These are phyloP conservation scores for Oligia latruncula DNA, from an alignment of 2,888 invertebrate species.

Conservation along the genomic window DNA sequence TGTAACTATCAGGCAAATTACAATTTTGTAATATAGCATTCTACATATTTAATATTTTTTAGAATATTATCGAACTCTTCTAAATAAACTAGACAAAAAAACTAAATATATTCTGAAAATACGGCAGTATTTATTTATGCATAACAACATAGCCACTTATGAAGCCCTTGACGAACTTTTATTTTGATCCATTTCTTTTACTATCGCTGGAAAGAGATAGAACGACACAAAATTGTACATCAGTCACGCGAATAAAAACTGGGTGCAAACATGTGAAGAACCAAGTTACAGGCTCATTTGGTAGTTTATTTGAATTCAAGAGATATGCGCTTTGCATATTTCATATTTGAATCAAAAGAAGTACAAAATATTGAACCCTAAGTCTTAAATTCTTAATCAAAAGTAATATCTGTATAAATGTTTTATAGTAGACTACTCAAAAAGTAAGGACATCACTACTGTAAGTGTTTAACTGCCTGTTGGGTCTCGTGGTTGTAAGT, in stretches of 20 bases:
- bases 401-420: neutral
- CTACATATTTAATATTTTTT: neutral
- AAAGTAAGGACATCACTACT: too few relatives aligned
- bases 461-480: too few relatives aligned
- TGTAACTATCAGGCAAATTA: neutral
- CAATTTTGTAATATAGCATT: neutral
- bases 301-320: constrained; percentile 10
- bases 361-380: neutral
- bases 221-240: constrained; percentile 37
- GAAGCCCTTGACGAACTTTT: constrained; percentile 39
- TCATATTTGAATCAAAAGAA: constrained; percentile 1
- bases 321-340: too few relatives aligned
- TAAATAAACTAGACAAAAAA: neutral
- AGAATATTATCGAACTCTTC: too few relatives aligned
- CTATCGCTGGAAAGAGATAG: constrained; percentile 23
- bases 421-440: too few relatives aligned
- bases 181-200: constrained; percentile 45
- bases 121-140: constrained; percentile 13
- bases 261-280: neutral
- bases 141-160: constrained; percentile 13
- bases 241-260: constrained; percentile 33
- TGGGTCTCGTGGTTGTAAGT: too few relatives aligned
- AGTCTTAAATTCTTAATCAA: neutral
- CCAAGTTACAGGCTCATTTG: constrained; percentile 1
- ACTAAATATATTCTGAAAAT: neutral